Conservation (phyloP, 2,888 invertebrate species). For the Podotricha telesiphe region DNA sequence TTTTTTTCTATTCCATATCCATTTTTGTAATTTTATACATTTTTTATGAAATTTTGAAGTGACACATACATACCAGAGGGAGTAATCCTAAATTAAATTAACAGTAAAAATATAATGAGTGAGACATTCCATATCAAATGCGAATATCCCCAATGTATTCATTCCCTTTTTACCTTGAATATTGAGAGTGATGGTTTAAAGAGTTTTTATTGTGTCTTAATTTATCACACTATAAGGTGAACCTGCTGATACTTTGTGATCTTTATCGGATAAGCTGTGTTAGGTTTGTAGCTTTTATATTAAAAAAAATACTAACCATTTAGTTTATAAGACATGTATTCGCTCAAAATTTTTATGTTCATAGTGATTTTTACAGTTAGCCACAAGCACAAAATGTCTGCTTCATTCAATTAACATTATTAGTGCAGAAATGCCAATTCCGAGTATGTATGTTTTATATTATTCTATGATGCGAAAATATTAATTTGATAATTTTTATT, state of each 20-base stretch:
- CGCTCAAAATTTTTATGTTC: constrained; percentile 41
- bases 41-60: constrained; percentile 77
- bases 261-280: constrained; percentile 14
- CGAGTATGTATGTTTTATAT: constrained; percentile 35
- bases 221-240: background rate
- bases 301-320: constrained; percentile 22
- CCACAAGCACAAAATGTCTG: constrained; percentile 33
- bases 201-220: background rate
- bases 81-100: constrained; percentile 63
- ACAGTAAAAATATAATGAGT: constrained; percentile 74
- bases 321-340: constrained; percentile 34
- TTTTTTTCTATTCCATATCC: constrained; percentile 75
- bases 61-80: constrained; percentile 70
- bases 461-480: constrained; percentile 32
- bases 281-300: constrained; percentile 24
- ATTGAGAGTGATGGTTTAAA: background rate
- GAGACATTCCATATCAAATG: constrained; percentile 82
- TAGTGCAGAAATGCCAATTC: constrained; percentile 45
- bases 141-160: constrained; percentile 31
- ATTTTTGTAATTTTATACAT: constrained; percentile 83
- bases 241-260: constrained; percentile 23
- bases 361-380: constrained; percentile 15
- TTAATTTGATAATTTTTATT: constrained; percentile 25
- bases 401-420: constrained; percentile 23
- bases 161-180: constrained; percentile 21